Percentiles rank a stretch among this genome's conserved stretches.
These are phyloP conservation scores for Sericinus montela DNA, from an alignment of 2,888 invertebrate species.

Conservation along the genomic window DNA sequence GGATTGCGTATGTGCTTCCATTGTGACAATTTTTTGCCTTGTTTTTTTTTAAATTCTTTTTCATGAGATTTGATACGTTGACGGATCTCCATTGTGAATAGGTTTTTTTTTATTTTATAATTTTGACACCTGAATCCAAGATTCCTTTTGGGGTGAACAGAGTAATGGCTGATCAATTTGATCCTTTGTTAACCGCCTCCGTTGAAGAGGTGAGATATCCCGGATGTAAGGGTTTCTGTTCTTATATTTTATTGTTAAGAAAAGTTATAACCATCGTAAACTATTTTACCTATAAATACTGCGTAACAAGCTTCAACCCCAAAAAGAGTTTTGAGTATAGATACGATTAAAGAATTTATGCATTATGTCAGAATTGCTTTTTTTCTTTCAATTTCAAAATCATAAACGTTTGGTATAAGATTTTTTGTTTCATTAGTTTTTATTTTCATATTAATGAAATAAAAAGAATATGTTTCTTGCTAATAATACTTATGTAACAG, in stretches of 20 bases:
- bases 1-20: slow-evolving; percentile 62
- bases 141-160: slow-evolving; percentile 47
- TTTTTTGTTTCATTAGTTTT: no score
- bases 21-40: slow-evolving; percentile 50
- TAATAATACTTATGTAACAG: no score
- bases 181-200: slow-evolving; percentile 43
- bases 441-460: no score
- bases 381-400: neutral
- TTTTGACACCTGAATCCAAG: slow-evolving; percentile 69
- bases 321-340: neutral
- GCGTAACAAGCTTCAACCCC: slow-evolving; percentile 6
- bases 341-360: neutral
- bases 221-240: slow-evolving; percentile 44
- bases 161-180: slow-evolving; percentile 58
- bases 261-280: slow-evolving; percentile 14
- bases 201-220: slow-evolving; percentile 32
- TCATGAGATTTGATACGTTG: slow-evolving; percentile 66
- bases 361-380: neutral
- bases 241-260: slow-evolving; percentile 21
- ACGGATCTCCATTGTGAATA: slow-evolving; percentile 58
- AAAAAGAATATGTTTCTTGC: no score
- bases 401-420: neutral
- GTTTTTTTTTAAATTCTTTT: slow-evolving; percentile 29
- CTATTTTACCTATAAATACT: slow-evolving; percentile 13
- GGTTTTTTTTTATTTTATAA: slow-evolving; percentile 45